Conservation (phyloP, 2,113 vertebrate genomes). For the Xenopus borealis region DNA sequence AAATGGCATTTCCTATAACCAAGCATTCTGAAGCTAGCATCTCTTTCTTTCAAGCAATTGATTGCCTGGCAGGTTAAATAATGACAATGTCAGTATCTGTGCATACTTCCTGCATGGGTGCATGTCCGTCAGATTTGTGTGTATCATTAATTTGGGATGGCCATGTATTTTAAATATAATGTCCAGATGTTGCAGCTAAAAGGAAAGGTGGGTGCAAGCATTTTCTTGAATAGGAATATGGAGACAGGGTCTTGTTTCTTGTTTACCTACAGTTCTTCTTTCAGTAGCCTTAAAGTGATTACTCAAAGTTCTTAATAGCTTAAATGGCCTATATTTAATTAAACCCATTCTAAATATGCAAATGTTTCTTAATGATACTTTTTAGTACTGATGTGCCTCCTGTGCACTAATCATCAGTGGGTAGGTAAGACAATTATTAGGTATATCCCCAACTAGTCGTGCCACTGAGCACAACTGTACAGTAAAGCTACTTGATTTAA, state of each 20-base stretch:
- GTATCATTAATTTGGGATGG: not conserved
- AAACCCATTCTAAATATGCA: constrained; percentile 71
- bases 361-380: constrained; percentile 68
- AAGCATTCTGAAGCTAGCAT: no score
- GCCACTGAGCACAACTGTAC: not conserved
- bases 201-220: not conserved
- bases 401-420: constrained; percentile 55
- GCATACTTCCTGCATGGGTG: not conserved
- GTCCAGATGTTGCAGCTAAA: constrained; percentile 10
- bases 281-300: constrained; percentile 61
- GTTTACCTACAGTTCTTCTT: constrained; percentile 66
- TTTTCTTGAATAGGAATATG: not conserved
- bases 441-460: not conserved
- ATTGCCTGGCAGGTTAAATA: no score
- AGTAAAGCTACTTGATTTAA: not conserved
- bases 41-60: no score
- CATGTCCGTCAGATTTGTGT: no score
- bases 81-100: not conserved
- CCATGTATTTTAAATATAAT: not conserved
- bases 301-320: constrained; percentile 63
- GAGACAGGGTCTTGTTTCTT: constrained; percentile 56
- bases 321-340: constrained; percentile 70
- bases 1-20: no score
- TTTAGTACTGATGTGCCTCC: constrained; percentile 67
- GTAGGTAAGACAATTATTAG: constrained; percentile 24